Evolutionary conservation across 2,797 vertebrate species (phyloP), one percentile per base, ranked within the genome.

Genomic region (Mycteria americana): DNA sequence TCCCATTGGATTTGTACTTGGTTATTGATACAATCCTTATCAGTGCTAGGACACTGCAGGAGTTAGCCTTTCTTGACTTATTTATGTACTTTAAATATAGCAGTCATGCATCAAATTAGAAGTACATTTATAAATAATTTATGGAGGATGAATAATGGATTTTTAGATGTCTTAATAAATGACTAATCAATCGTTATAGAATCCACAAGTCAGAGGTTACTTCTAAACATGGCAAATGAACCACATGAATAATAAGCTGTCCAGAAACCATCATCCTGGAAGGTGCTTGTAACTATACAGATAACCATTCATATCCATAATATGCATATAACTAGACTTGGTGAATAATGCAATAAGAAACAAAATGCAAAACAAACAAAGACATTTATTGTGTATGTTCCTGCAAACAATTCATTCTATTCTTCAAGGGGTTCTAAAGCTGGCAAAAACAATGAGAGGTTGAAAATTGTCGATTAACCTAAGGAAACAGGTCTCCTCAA

Each of bases 101-200:
- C 88, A 96, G 80, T 84, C 73, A 89, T 93, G 60, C 67, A 92
- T 96, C 95, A 95, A 78, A 95, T 89, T 91, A 84, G 57, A 94
- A 94, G 43, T 63, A 77, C 46, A 51, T 85, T 94, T 65, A 93
- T 96, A 89, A 96, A 96, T 94, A 95, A 96, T 96, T 86, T 94
- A 96, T 91, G 48, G 46, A 24, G 67, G 28, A 95, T 94, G 90
- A 94, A 95, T 96, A 97, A 96, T 94, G 85, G 73, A 93, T 95
- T 92, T 65, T 90, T 88, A 90, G 74, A 90, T 82, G 53, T 90
- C 88, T 90, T 95, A 97, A 96, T 95, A 96, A 94, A 94, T 95
- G 80, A 50, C 83, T 95, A 94, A 97, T 94, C 96, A 95, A 95
- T 96, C 0, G 15, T 93, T 95, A 90, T 79, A 84, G 80, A 86